These are phyloP conservation scores for Tillus elongatus DNA, from an alignment of 2,888 invertebrate species.

Conservation along the genomic window DNA sequence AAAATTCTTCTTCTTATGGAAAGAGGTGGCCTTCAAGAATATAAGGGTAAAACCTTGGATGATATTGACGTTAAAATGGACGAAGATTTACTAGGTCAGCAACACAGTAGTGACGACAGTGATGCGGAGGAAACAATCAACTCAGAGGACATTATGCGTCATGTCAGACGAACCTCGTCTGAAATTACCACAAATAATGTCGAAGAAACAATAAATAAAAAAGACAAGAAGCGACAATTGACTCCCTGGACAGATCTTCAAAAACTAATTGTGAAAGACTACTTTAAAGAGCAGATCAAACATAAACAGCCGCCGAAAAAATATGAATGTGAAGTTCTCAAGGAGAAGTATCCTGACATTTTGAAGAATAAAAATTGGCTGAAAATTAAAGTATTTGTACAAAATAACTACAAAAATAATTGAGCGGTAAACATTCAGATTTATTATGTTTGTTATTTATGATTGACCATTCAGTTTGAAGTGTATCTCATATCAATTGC, in stretches of 20 bases:
- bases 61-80: conserved; percentile 16
- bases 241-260: background rate
- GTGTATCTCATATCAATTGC: too few species aligned
- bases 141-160: background rate
- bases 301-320: background rate
- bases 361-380: background rate
- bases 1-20: conserved; percentile 20
- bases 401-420: background rate
- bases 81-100: background rate
- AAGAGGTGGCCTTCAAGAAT: conserved; percentile 14
- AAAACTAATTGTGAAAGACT: background rate
- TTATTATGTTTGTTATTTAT: too few species aligned
- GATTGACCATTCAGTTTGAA: too few species aligned
- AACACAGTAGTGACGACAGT: background rate
- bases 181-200: background rate
- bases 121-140: background rate
- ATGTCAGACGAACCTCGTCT: too few species aligned
- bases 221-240: background rate
- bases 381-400: background rate
- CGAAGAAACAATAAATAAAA: background rate
- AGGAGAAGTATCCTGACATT: background rate
- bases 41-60: conserved; percentile 19
- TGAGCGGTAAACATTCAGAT: too few species aligned
- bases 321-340: background rate
- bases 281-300: background rate